These are phyloP conservation scores for Drosophila meridiana DNA, from an alignment of 2,888 invertebrate genomes.

Conservation along the genomic window DNA sequence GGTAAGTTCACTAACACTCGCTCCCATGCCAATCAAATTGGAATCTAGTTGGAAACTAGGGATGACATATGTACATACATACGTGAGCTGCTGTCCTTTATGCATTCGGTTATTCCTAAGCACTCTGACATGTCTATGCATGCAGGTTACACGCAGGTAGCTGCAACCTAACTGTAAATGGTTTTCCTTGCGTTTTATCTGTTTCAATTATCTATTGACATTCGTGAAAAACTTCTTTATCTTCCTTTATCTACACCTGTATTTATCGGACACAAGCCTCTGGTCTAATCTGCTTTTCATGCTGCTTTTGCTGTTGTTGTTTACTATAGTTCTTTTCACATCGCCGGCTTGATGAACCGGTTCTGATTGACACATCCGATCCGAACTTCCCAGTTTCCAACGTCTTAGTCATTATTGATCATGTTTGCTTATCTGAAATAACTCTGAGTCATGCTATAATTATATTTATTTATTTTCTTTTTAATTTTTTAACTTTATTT, in stretches of 20 bases:
- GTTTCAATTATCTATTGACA: slow-evolving; percentile 36
- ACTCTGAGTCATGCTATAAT: slow-evolving; percentile 32
- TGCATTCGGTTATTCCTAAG: too few species aligned
- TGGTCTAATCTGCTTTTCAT: slow-evolving; percentile 27
- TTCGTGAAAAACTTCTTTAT: slow-evolving; percentile 30
- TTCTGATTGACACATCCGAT: slow-evolving; percentile 16
- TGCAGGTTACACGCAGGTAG: slow-evolving; percentile 35
- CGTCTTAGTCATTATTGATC: slow-evolving; percentile 48
- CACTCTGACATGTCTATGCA: slow-evolving; percentile 24
- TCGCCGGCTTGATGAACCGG: slow-evolving; percentile 51
- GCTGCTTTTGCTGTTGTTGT: background rate
- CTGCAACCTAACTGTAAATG: background rate
- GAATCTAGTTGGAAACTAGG: slow-evolving; percentile 30
- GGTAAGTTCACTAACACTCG: slow-evolving; percentile 36
- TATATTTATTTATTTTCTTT: background rate
- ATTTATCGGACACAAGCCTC: slow-evolving; percentile 5
- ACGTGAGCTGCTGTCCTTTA: background rate
- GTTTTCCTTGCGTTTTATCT: slow-evolving; percentile 15
- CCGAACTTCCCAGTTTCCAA: slow-evolving; percentile 12
- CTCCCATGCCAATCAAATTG: slow-evolving; percentile 11
- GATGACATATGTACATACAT: background rate
- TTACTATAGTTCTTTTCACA: slow-evolving; percentile 6
- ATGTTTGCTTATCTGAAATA: slow-evolving; percentile 36
- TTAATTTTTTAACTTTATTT: background rate
- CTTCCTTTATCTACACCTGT: background rate